Evolutionary conservation across 2,888 invertebrate genomes (phyloP), one percentile per base, ranked within the genome.

Genomic region (Campaea margaritaria): DNA sequence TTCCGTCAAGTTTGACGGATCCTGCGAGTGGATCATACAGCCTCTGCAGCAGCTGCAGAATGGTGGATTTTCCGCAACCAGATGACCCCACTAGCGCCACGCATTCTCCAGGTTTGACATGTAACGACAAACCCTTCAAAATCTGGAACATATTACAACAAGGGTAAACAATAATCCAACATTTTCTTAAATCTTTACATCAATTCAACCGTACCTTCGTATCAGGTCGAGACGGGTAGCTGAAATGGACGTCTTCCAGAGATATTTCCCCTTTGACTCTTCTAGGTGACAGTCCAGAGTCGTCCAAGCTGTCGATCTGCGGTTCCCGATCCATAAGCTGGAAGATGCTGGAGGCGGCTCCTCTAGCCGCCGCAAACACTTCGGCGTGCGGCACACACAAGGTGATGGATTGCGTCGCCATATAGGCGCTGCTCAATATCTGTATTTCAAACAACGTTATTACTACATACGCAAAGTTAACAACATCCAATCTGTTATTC

Each of bases 11-110:
- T 58, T 91, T 89, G 2, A 96, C 94, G 70, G 76, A 77, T 0
- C 94, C 94, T 8, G 89, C 77, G 0, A 74, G 69, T 0, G 96
- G 95, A 75, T 96, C 96, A 74, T 96, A 96, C 62, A 96, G 93
- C 57, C 96, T 87, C 72, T 96, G 96, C 57, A 96, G 87, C 11
- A 97, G 87, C 73, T 97, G 96, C 44, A 97, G 86, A 50, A 95
- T 94, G 0, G 97, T 97, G 0, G 96, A 96, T 82, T 97, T 97
- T 2, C 97, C 97, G 79, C 96, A 96, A 0, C 97, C 97, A 11
- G 95, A 95, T 12, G 95, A 94, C 0, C 95, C 96, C 0, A 96
- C 96, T 38, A 96, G 84, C 0, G 96, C 96, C 1, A 96, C 95
- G 34, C 95, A 95, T 80, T 96, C 94, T 0, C 96, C 96, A 5